Evolutionary conservation across 2,888 invertebrate species (phyloP).

Genomic region (Lycophotia porphyrea): DNA sequence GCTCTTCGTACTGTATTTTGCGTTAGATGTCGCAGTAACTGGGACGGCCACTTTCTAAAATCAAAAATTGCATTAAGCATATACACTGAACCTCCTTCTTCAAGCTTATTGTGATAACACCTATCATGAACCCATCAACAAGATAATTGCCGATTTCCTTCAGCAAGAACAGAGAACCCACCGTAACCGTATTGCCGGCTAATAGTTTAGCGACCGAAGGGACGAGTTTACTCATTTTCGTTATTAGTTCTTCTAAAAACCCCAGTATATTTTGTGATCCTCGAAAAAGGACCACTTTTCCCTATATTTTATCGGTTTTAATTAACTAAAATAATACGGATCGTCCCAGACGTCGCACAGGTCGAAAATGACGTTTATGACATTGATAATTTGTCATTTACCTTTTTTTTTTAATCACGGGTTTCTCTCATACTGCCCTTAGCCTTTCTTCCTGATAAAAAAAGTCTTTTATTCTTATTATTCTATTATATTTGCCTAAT

Average conservation of each 20-base stretch:
- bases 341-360: constrained; percentile 52
- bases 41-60: constrained; percentile 85
- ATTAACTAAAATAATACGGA: constrained; percentile 35
- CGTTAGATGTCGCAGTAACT: constrained; percentile 80
- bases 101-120: constrained; percentile 5
- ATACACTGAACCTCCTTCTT: background rate
- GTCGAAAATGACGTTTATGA: constrained; percentile 62
- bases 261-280: constrained; percentile 84
- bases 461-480: too few species aligned
- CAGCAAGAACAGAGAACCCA: constrained; percentile 68
- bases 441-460: background rate
- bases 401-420: background rate
- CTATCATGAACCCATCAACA: constrained; percentile 11
- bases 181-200: constrained; percentile 78
- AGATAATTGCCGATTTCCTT: constrained; percentile 25
- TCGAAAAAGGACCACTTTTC: constrained; percentile 71
- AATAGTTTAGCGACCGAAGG: constrained; percentile 83
- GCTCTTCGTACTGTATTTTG: constrained; percentile 90
- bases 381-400: constrained; percentile 61
- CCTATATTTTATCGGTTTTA: constrained; percentile 27
- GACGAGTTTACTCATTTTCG: constrained; percentile 85
- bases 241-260: constrained; percentile 75
- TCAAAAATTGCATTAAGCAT: constrained; percentile 28
- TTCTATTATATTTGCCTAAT: background rate
- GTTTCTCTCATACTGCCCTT: background rate